Percentiles rank a stretch among this genome's conserved stretches.
Conservation (phyloP, 1,140 invertebrate species). For the Scaptomyza graminum region DNA sequence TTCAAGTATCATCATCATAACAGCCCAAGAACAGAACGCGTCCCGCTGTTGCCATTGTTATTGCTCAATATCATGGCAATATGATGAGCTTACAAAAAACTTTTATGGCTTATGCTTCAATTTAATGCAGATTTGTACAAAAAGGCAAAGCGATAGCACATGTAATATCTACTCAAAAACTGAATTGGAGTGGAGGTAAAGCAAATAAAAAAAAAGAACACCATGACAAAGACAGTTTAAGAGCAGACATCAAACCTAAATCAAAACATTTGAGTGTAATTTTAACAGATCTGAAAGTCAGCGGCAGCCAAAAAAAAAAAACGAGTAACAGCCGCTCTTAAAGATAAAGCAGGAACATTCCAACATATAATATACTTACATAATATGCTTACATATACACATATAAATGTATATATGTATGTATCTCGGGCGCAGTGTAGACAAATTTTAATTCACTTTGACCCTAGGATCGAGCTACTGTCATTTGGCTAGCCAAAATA, state of each 20-base stretch:
- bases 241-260: conserved; percentile 5
- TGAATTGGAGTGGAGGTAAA: too few relatives aligned
- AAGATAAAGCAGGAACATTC: conserved; percentile 1
- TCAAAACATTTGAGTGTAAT: conserved; percentile 40
- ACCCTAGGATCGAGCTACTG: conserved; percentile 30
- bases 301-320: neutral
- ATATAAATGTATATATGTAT: neutral
- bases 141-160: too few relatives aligned
- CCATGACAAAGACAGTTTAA: too few relatives aligned
- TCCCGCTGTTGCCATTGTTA: too few relatives aligned
- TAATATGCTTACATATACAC: neutral
- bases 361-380: neutral
- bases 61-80: too few relatives aligned
- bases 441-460: conserved; percentile 35
- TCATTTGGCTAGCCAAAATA: conserved; percentile 32
- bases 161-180: too few relatives aligned
- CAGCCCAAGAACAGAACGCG: too few relatives aligned
- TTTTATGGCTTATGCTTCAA: too few relatives aligned
- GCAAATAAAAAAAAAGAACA: too few relatives aligned
- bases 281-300: conserved; percentile 13
- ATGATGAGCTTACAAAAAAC: too few relatives aligned
- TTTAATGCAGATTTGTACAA: too few relatives aligned
- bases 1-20: too few relatives aligned
- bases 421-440: conserved; percentile 2
- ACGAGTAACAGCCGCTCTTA: neutral